Conservation (phyloP, 2,797 vertebrate genomes). For the Rhynchonycteris naso region DNA sequence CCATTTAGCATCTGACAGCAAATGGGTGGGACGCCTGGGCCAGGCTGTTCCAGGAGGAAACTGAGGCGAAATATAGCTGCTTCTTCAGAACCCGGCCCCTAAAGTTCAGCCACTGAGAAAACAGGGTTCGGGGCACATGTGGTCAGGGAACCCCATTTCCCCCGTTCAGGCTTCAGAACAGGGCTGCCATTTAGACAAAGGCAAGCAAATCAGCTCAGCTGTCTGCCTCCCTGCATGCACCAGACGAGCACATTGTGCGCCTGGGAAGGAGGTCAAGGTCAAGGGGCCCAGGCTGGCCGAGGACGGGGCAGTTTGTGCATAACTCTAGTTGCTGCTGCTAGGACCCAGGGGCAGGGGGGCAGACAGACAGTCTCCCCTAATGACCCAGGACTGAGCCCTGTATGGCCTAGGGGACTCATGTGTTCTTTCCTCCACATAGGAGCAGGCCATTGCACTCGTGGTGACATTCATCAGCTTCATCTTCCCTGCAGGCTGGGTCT, state of each 20-base stretch:
- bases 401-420: rapidly evolving
- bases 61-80: not conserved
- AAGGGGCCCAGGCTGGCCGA: not conserved
- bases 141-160: rapidly evolving
- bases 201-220: too few species aligned
- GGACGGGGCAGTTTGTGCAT: not conserved
- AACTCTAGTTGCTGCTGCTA: too few species aligned
- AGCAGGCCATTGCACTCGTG: conserved; percentile 70
- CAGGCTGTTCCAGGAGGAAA: not conserved
- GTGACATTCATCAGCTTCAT: conserved; percentile 79
- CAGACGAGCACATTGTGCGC: rapidly evolving
- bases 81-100: not conserved
- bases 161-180: not conserved
- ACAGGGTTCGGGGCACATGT: rapidly evolving
- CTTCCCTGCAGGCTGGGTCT: conserved; percentile 87
- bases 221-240: rapidly evolving
- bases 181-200: not conserved
- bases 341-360: not conserved
- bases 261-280: not conserved
- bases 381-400: not conserved
- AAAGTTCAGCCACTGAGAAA: not conserved
- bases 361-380: not conserved
- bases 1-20: not conserved
- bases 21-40: not conserved
- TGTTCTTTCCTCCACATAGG: conserved; percentile 63